phyloP scores from a whole-genome alignment of 2,113 vertebrate species.

The Ameiurus melas region DNA sequence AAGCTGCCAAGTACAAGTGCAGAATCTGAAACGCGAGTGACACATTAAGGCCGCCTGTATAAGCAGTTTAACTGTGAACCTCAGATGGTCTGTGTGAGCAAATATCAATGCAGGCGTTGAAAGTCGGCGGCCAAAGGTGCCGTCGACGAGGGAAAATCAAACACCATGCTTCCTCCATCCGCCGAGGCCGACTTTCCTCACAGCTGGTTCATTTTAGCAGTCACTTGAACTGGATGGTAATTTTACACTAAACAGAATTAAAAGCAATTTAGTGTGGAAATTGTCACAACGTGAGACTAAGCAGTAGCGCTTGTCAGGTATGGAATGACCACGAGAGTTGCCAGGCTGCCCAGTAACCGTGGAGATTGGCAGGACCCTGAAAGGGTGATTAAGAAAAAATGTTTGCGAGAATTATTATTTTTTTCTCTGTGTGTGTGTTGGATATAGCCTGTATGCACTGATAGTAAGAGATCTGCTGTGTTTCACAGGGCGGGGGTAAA shows the following conservation, averaged over 20 bases:
- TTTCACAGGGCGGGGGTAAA: conserved; percentile 74
- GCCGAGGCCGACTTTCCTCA: conserved; percentile 58
- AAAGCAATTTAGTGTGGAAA: conserved; percentile 71
- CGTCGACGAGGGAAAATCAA: conserved; percentile 67
- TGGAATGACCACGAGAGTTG: conserved; percentile 54
- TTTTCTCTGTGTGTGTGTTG: conserved; percentile 24
- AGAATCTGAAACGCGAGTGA: conserved; percentile 15
- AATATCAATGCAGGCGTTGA: conserved; percentile 73
- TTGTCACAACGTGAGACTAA: conserved; percentile 71
- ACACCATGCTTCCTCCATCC: conserved; percentile 68
- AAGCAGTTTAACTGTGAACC: conserved; percentile 35
- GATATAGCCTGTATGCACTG: conserved; percentile 19
- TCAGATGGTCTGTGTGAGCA: conserved; percentile 66
- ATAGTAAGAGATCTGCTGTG: conserved; percentile 42
- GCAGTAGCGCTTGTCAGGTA: conserved; percentile 63
- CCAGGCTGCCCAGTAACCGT: conserved; percentile 42
- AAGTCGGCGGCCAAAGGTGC: conserved; percentile 64
- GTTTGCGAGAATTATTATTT: background rate
- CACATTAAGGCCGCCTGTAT: conserved; percentile 41
- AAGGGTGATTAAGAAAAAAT: background rate
- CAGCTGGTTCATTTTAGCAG: conserved; percentile 76
- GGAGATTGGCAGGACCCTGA: conserved; percentile 13
- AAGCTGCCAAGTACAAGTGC: conserved; percentile 34
- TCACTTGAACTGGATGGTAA: conserved; percentile 73
- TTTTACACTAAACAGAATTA: conserved; percentile 78